Evolutionary conservation across 2,113 vertebrate species (phyloP), one percentile per base, ranked within the genome.

Genomic region (Steatornis caripensis): DNA sequence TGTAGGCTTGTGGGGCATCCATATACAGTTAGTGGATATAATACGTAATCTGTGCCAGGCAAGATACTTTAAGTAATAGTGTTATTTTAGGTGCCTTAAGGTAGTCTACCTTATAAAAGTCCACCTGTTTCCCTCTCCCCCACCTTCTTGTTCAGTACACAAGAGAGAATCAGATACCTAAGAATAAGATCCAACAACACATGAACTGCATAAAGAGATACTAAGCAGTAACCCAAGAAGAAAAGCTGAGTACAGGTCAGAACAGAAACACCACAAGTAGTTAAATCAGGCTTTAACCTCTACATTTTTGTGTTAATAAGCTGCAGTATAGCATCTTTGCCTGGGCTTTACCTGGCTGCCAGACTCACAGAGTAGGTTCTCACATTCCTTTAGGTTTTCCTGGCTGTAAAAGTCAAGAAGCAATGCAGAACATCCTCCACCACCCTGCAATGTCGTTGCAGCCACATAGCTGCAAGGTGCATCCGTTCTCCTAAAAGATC

Each of bases 401-500:
- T 68, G 6, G 18, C 9, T 66, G 8, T 19, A 62, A n/a, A n/a
- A 92, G 17, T 57, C 17, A 62, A 43, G 20, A 18, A 70, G 5
- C 75, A 3, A 7, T 7, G 0, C 21, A 62, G 17, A 24, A 41
- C 1, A 1, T 55, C 20, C 29, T 76, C 32, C 39, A 80, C 1
- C 20, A 48, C 8, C 11, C 12, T 21, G 4, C 46, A 49, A 12
- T 2, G 11, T 10, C 11, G 30, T 37, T 72, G 21, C 37, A 77
- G 30, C 37, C 55, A 36, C 4, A 6, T 7, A 48, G 62, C n/a
- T 37, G 20, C 27, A 66, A 53, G 17, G 19, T 21, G 49, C 9
- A 15, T 53, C 23, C 21, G 36, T 87, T 54, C 43, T 51, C 46
- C 14, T 51, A 18, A 29, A 48, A 43, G 23, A 8, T 61, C 27